phyloP scores from a whole-genome alignment of 1,140 invertebrate species.

The Drosophila santomea region DNA sequence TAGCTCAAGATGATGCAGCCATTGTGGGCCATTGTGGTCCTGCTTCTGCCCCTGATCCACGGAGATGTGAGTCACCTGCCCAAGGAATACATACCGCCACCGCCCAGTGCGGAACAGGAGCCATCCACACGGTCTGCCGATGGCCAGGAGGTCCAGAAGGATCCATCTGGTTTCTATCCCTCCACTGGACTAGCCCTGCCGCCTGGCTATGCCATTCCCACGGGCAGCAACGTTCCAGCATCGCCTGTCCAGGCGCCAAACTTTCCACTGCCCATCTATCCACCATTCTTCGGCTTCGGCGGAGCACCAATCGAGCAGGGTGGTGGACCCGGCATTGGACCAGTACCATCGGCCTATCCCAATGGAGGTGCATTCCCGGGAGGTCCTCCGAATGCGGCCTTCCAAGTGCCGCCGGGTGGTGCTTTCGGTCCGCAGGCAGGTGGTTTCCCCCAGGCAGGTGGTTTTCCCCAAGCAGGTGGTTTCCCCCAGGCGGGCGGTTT shows the following conservation, averaged over 20 bases:
- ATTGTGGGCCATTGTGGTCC: constrained; percentile 29
- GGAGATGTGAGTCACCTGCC: constrained; percentile 69
- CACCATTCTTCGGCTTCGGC: constrained; percentile 67
- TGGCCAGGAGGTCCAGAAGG: constrained; percentile 22
- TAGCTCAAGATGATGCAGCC: constrained; percentile 26
- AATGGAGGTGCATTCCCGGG: constrained; percentile 20
- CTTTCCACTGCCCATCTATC: constrained; percentile 70
- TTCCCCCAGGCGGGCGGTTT: constrained; percentile 6
- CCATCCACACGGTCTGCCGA: background rate
- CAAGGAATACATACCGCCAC: constrained; percentile 9
- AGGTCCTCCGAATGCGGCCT: constrained; percentile 15
- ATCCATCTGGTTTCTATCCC: constrained; percentile 53
- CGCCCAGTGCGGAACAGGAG: constrained; percentile 2
- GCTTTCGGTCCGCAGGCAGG: background rate
- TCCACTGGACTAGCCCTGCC: constrained; percentile 47
- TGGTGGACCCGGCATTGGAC: constrained; percentile 6
- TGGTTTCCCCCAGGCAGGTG: background rate
- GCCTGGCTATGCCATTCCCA: constrained; percentile 57
- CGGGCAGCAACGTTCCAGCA: constrained; percentile 44
- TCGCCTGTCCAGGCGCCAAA: constrained; percentile 53
- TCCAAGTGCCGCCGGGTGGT: constrained; percentile 9
- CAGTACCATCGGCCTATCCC: constrained; percentile 44
- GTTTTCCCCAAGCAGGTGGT: background rate
- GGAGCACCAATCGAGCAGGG: constrained; percentile 22
- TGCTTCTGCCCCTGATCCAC: constrained; percentile 41